Evolutionary conservation across 2,113 vertebrate genomes (phyloP).

Genomic region (Tychaedon coryphoeus): DNA sequence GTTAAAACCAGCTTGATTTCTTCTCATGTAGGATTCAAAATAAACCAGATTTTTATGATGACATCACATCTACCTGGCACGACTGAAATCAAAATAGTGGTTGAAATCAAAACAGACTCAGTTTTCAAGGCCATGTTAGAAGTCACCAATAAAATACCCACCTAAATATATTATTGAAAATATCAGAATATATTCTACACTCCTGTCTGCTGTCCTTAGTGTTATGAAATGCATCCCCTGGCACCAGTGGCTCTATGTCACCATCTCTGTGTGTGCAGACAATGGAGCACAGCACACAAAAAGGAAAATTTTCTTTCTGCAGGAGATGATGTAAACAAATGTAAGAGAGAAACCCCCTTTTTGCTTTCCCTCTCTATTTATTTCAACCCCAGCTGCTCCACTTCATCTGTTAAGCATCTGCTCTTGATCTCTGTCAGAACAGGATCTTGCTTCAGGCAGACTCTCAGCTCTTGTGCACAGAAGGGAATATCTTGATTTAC

Average conservation of each 20-base stretch:
- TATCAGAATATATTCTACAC: not conserved
- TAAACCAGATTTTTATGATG: not conserved
- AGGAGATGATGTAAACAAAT: not conserved
- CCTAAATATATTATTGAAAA: not conserved
- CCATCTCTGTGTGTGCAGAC: accelerated
- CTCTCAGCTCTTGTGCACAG: not conserved
- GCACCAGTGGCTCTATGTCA: too few relatives aligned
- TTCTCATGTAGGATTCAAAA: not conserved
- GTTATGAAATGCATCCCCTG: not conserved
- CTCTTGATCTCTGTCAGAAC: not conserved
- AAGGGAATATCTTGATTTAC: not conserved
- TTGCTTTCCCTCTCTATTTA: not conserved
- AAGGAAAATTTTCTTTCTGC: not conserved
- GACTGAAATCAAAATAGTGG: not conserved
- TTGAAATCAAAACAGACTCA: not conserved
- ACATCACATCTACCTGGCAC: not conserved
- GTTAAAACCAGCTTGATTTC: not conserved
- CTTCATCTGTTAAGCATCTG: not conserved
- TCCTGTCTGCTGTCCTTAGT: not conserved
- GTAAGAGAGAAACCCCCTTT: not conserved
- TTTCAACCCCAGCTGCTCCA: not conserved
- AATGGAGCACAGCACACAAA: not conserved
- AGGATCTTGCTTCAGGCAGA: not conserved
- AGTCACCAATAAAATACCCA: accelerated
- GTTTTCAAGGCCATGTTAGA: not conserved